Evolutionary conservation across 1,140 invertebrate species (phyloP).

Genomic region (Pemphigus obesinymphae): DNA sequence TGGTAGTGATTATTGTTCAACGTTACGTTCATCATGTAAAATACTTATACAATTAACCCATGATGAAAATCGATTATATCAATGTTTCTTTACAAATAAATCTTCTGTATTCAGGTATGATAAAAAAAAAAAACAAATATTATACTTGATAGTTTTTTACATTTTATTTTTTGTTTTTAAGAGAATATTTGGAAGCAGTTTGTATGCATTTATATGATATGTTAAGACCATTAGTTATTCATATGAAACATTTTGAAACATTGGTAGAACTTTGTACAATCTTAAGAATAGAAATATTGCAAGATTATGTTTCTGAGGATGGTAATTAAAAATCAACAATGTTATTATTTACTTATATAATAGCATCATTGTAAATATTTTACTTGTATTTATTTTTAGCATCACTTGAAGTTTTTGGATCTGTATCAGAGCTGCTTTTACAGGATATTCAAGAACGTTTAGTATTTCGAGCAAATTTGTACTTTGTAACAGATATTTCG

Average conservation of each 20-base stretch:
- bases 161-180: constrained; percentile 49
- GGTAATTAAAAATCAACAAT: constrained; percentile 54
- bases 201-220: constrained; percentile 90
- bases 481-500: constrained; percentile 85
- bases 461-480: constrained; percentile 92
- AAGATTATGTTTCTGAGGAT: constrained; percentile 86
- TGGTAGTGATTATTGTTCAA: constrained; percentile 78
- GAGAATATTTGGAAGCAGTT: constrained; percentile 73
- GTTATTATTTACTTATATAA: not conserved
- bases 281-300: constrained; percentile 86
- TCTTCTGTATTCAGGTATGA: constrained; percentile 62
- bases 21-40: constrained; percentile 81
- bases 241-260: constrained; percentile 96
- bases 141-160: not conserved
- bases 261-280: constrained; percentile 94
- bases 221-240: constrained; percentile 90
- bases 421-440: constrained; percentile 77
- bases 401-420: constrained; percentile 75
- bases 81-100: constrained; percentile 75
- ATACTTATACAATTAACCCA: constrained; percentile 86
- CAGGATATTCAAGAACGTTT: constrained; percentile 95
- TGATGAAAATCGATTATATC: constrained; percentile 85
- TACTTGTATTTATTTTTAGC: constrained; percentile 51
- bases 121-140: not conserved
- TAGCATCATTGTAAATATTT: not conserved